These are phyloP conservation scores for Apodemia hepburni DNA, from an alignment of 2,888 invertebrate species.

Conservation along the genomic window DNA sequence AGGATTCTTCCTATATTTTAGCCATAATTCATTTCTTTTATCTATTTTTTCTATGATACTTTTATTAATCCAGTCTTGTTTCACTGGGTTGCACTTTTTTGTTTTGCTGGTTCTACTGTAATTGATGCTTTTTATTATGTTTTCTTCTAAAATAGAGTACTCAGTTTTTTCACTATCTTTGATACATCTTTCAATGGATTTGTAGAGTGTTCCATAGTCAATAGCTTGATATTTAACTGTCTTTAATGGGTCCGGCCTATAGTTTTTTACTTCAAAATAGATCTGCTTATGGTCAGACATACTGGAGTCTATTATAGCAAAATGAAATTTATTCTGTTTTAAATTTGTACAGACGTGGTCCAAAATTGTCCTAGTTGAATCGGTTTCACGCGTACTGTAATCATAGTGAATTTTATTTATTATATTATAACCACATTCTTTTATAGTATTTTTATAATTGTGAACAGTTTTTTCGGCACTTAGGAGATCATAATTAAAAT, in stretches of 20 bases:
- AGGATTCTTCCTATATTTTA: conserved; percentile 13
- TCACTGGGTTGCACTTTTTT: background rate
- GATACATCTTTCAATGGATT: background rate
- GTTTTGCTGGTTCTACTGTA: background rate
- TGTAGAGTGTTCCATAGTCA: background rate
- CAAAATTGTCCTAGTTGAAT: conserved; percentile 19
- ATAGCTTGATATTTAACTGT: background rate
- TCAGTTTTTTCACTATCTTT: background rate
- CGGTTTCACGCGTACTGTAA: conserved; percentile 19
- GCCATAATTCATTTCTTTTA: conserved; percentile 16
- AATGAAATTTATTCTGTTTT: conserved; percentile 13
- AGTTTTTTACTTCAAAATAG: conserved; percentile 19
- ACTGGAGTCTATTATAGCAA: conserved; percentile 20
- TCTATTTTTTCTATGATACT: conserved; percentile 4
- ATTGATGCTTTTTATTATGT: background rate
- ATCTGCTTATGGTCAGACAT: conserved; percentile 25
- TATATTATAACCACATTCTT: conserved; percentile 18
- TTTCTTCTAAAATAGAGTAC: background rate
- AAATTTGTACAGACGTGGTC: conserved; percentile 22
- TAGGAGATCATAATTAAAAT: conserved; percentile 31
- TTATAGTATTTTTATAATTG: conserved; percentile 16
- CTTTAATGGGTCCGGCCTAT: background rate
- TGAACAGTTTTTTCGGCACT: conserved; percentile 16
- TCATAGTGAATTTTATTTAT: conserved; percentile 16
- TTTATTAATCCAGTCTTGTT: background rate